These are phyloP conservation scores for Theocolax elegans DNA, from an alignment of 1,140 invertebrate genomes.

Conservation along the genomic window DNA sequence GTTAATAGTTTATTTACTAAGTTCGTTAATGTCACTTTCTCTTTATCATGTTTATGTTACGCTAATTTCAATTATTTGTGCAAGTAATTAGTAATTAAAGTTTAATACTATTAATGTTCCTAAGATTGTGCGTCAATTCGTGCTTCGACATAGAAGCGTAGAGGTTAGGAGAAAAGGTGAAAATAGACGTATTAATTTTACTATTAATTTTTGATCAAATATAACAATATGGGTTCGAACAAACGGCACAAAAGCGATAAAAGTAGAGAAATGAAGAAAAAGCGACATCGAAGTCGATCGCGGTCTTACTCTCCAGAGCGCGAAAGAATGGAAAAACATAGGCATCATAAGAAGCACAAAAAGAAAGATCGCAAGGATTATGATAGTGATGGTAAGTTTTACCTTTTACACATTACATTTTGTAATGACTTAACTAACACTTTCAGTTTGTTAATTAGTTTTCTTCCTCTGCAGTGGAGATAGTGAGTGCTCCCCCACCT, in stretches of 20 bases:
- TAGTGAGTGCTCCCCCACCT: slow-evolving; percentile 59
- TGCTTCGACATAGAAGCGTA: background rate
- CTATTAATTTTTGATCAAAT: background rate
- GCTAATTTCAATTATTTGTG: too few species aligned
- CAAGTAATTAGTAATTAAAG: too few species aligned
- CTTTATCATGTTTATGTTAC: too few species aligned
- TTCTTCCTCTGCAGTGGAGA: slow-evolving; percentile 59
- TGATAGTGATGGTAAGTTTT: slow-evolving; percentile 70
- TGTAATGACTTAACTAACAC: slow-evolving; percentile 12
- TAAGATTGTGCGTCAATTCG: too few species aligned
- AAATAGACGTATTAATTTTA: background rate
- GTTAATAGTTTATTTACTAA: too few species aligned
- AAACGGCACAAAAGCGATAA: slow-evolving; percentile 69
- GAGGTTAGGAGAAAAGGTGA: background rate
- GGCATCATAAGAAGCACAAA: slow-evolving; percentile 73
- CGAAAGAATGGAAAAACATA: slow-evolving; percentile 67
- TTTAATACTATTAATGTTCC: too few species aligned
- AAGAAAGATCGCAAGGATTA: slow-evolving; percentile 71
- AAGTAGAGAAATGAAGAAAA: slow-evolving; percentile 66
- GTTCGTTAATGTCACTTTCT: too few species aligned
- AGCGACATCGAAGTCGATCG: slow-evolving; percentile 68
- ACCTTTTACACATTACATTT: slow-evolving; percentile 7
- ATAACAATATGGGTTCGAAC: slow-evolving; percentile 68
- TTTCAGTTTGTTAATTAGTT: slow-evolving; percentile 41
- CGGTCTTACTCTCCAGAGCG: slow-evolving; percentile 64